Percentiles rank a stretch among this genome's conserved stretches.
Conservation (phyloP, 2,888 invertebrate species). For the Catocala nupta region DNA sequence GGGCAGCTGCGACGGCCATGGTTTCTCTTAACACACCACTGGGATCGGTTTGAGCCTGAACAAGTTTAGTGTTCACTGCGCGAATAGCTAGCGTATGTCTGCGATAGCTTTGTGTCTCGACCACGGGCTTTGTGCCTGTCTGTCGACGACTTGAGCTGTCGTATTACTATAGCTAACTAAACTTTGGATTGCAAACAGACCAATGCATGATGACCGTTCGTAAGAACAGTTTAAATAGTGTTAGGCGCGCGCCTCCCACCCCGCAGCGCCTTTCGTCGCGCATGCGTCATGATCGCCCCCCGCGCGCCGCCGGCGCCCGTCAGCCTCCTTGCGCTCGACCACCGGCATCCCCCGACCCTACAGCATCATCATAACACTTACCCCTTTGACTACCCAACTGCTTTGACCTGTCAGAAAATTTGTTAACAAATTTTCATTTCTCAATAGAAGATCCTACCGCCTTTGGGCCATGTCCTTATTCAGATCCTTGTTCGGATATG, state of each 20-base stretch:
- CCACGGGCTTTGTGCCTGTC: slow-evolving; percentile 88
- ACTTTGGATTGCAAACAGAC: slow-evolving; percentile 90
- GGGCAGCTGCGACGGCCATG: slow-evolving; percentile 97
- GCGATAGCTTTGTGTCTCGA: slow-evolving; percentile 86
- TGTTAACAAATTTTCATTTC: no score
- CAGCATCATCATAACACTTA: slow-evolving; percentile 33
- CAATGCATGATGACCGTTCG: slow-evolving; percentile 90
- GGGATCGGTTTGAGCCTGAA: slow-evolving; percentile 83
- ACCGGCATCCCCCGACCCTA: slow-evolving; percentile 43
- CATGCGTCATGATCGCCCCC: slow-evolving; percentile 86
- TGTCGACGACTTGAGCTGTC: slow-evolving; percentile 86
- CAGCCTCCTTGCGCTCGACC: slow-evolving; percentile 31
- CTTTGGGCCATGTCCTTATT: not conserved
- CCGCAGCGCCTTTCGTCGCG: slow-evolving; percentile 86
- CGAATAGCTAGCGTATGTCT: slow-evolving; percentile 86
- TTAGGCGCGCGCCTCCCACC: slow-evolving; percentile 86
- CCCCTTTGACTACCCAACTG: not conserved
- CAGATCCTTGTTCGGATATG: slow-evolving; percentile 32
- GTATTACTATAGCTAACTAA: slow-evolving; percentile 88
- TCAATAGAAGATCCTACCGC: not conserved
- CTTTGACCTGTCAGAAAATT: no score
- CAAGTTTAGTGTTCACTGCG: slow-evolving; percentile 80
- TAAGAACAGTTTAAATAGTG: slow-evolving; percentile 90
- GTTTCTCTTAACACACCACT: slow-evolving; percentile 81
- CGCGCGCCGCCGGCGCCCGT: slow-evolving; percentile 65